Conservation (phyloP, 1,140 invertebrate genomes). For the Cydia strobilella region DNA sequence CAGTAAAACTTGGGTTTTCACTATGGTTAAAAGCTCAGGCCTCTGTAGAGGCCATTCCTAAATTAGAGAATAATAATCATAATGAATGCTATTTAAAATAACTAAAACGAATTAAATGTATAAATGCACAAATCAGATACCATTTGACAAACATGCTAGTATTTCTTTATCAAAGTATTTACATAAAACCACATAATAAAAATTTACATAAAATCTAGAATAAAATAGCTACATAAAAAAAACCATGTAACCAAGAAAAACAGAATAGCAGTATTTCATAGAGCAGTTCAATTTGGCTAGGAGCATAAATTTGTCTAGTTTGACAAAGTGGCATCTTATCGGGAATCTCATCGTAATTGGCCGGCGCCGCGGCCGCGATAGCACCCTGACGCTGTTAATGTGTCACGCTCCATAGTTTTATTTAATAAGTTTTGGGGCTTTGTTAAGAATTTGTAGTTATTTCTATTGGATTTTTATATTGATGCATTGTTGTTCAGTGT, state of each 20-base stretch:
- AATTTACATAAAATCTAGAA: background rate
- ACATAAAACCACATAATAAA: background rate
- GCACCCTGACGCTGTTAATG: slow-evolving; percentile 3
- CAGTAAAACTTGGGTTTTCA: background rate
- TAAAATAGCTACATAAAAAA: background rate
- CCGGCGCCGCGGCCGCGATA: slow-evolving; percentile 4
- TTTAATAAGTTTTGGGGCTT: slow-evolving; percentile 4
- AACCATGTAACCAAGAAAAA: background rate
- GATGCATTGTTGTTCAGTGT: too few species aligned
- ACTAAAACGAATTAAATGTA: background rate
- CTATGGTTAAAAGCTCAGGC: background rate
- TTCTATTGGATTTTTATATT: background rate
- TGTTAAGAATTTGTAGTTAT: background rate
- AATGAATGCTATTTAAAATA: too few species aligned
- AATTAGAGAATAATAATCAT: background rate
- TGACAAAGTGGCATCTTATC: slow-evolving; percentile 30
- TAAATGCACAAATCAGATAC: too few species aligned
- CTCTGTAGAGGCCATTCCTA: too few species aligned
- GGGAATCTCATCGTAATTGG: slow-evolving; percentile 27
- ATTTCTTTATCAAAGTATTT: too few species aligned
- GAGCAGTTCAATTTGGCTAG: slow-evolving; percentile 22
- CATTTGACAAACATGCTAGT: background rate
- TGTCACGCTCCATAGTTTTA: slow-evolving; percentile 20
- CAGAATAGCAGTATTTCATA: background rate
- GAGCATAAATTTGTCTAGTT: slow-evolving; percentile 33